Conservation (phyloP, 2,797 vertebrate species). For the Spinus olivaceus region DNA sequence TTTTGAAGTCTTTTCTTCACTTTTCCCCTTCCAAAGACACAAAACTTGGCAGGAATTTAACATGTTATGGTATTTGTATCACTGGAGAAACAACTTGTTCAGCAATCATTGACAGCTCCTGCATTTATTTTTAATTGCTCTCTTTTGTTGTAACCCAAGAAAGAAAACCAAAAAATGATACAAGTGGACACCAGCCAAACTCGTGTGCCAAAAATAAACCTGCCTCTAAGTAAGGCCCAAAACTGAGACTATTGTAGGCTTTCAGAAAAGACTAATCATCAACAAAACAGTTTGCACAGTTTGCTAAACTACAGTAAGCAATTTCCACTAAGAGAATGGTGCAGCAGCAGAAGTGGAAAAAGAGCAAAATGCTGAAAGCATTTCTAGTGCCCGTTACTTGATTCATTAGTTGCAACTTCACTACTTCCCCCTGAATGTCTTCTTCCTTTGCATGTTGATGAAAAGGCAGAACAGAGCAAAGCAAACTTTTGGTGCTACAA, state of each 20-base stretch:
- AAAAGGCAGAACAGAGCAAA: background rate
- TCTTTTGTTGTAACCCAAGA: background rate
- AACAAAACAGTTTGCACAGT: background rate
- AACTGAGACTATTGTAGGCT: background rate
- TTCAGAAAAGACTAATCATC: background rate
- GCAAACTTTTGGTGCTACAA: background rate
- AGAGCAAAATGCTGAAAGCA: background rate
- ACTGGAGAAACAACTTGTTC: background rate
- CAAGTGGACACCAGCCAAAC: background rate
- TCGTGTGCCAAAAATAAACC: background rate
- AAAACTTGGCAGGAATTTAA: background rate
- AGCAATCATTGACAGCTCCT: background rate
- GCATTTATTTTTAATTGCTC: background rate
- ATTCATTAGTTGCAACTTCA: background rate
- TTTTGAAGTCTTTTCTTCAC: background rate
- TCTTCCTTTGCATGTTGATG: background rate
- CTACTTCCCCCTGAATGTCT: rapidly evolving
- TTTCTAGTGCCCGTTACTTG: background rate
- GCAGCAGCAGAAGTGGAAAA: background rate
- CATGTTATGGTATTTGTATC: background rate
- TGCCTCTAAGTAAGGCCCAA: background rate
- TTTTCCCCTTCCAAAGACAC: background rate
- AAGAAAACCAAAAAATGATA: background rate
- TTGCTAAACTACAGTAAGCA: background rate
- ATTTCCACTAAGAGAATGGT: background rate